Evolutionary conservation across 2,888 invertebrate species (phyloP), one percentile per base, ranked within the genome.

Genomic region (Cheilosia variabilis): DNA sequence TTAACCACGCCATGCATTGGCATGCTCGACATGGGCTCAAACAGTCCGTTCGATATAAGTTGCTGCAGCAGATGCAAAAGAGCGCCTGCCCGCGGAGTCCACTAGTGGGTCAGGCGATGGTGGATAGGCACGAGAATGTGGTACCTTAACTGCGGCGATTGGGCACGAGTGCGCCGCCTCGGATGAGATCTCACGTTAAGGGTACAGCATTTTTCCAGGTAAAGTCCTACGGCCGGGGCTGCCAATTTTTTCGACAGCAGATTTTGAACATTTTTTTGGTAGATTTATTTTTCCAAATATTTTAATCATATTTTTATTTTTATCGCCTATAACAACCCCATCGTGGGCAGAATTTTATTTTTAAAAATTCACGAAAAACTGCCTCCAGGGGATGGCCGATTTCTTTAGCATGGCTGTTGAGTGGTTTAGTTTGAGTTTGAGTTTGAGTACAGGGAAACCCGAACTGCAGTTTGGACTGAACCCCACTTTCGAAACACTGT

Each of bases 1-100:
- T 86, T 86, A 81, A 86, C 80, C 86, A 86, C 76, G 76, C 76
- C 86, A 81, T 57, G 72, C 57, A 76, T 68, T 76, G 63, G 80
- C 66, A 86, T 80, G 72, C 76, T 68, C 77, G 58, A 68, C 66
- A 83, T 68, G 66, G 71, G 58, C 65, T 50, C 27, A 6, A 37
- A 50, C 47, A 53, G 57, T 55, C 45, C 31, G 22, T 34, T 69
- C 50, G 50, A 22, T 52, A 47, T 24, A 17, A 17, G 9, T 13
- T 34, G 41, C 17, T 60, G 47, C 17, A 31, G 66, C 80, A 72
- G 81, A 86, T 81, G 81, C 76, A 68, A 81, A 72, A 50, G 68
- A 24, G 71, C 37, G 57, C 37, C 27, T 45, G 62, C 55, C 75
- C 62, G 76, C 65, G 66, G 86, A 86, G 80, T 83, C 83, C 83